Base-by-base conservation (phyloP, 2,888 invertebrate species). In the Sminthurinus aureus region DNA sequence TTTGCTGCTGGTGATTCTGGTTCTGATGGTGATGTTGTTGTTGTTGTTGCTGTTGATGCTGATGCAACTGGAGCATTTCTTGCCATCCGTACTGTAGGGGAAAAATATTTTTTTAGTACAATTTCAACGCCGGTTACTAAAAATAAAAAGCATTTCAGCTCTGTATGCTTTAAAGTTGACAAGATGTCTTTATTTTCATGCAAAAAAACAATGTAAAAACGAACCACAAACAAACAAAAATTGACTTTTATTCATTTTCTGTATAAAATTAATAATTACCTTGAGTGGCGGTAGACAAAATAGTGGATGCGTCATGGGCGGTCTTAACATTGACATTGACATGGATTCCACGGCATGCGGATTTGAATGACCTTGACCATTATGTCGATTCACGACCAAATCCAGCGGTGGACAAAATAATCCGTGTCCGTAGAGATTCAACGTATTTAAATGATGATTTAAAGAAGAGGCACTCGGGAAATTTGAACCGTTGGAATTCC, bases 271-370 rank as follows among this genome's bases (percentile, higher is more conserved):
- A 24, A 26, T 24, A 15, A 26, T 50, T 89, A 92, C 92, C 90
- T 92, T 92, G 73, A 91, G 89, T 20, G 91, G 91, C 88, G 90
- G 88, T 88, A 90, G 71, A 89, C 89, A 85, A 84, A 88, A 84
- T 84, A 86, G 71, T 82, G 89, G 85, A 85, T 87, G 86, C 73
- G 24, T 80, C 86, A 85, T 79, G 52, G 66, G 22, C 15, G 82
- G 80, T 22, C 64, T 73, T 38, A 64, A 24, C 64, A 82, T 64
- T 3, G 79, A n/a, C 20, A 81, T 71, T 58, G 78, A 13, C 8
- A 75, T 79, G n/a, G 73, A 76, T 15, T 20, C 79, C 67, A 69
- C n/a, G 8, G 71, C 9, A 71, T 71, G 20, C 24, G 22, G 71
- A 22, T 13, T 24, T 71, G 58, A 58, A 11, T 79, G 71, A 51